Conservation (phyloP, 2,888 invertebrate species). For the Diarsia rubi region DNA sequence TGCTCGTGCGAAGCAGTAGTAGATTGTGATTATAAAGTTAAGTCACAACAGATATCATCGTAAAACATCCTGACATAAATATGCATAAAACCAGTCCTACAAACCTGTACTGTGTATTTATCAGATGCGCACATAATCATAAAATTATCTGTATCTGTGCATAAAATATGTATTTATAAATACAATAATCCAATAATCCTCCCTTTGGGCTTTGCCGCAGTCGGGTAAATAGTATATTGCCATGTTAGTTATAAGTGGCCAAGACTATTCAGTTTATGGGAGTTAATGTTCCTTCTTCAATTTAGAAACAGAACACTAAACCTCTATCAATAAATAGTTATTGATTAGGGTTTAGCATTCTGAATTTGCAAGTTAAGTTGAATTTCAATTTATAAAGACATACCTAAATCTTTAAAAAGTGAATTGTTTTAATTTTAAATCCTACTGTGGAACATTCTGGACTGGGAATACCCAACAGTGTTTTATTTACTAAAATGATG, state of each 20-base stretch:
- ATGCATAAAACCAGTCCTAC: conserved; percentile 29
- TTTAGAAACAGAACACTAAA: background rate
- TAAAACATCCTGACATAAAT: conserved; percentile 30
- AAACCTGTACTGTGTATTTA: conserved; percentile 37
- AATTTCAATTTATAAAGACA: background rate
- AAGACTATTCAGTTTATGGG: background rate
- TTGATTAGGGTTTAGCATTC: background rate
- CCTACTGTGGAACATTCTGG: background rate
- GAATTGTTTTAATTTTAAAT: background rate
- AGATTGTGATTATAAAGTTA: background rate
- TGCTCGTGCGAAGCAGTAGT: background rate
- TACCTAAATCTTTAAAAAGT: background rate
- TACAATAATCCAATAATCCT: too few relatives aligned
- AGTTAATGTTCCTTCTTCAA: background rate
- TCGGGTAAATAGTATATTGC: conserved; percentile 3
- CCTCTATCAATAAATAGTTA: background rate
- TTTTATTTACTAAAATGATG: background rate
- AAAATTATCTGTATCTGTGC: conserved; percentile 1
- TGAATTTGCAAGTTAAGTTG: too few relatives aligned
- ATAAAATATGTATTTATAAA: conserved; percentile 1
- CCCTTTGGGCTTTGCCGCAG: too few relatives aligned
- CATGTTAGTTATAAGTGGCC: background rate
- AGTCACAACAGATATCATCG: background rate
- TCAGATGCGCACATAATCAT: background rate
- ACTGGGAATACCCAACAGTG: background rate